Conservation (phyloP, 2,797 vertebrate genomes). For the Lerista edwardsae region DNA sequence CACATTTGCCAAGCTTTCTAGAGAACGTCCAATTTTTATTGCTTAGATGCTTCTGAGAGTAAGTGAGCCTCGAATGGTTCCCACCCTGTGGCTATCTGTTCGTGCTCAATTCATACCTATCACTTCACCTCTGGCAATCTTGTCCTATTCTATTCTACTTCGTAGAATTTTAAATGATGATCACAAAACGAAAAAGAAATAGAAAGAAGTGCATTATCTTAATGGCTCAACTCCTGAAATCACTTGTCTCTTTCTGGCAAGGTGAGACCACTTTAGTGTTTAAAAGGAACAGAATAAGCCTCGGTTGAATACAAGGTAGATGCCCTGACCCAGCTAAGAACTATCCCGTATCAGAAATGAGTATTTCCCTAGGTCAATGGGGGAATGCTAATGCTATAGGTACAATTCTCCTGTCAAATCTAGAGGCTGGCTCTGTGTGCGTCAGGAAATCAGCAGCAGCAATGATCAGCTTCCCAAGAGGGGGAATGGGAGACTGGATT, state of each 20-base stretch:
- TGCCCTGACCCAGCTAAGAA: background rate
- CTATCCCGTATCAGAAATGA: background rate
- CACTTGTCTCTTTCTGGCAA: constrained; percentile 49
- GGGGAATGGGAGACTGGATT: background rate
- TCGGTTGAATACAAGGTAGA: background rate
- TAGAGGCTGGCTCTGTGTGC: background rate
- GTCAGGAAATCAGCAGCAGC: background rate
- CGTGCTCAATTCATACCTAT: constrained; percentile 29
- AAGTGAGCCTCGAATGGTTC: background rate
- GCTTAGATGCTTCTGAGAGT: constrained; percentile 25
- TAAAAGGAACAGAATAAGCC: background rate
- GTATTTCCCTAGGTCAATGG: background rate
- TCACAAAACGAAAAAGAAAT: background rate
- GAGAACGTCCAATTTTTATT: constrained; percentile 31
- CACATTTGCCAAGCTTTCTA: background rate
- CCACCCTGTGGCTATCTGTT: background rate
- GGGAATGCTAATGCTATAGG: background rate
- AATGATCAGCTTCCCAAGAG: background rate
- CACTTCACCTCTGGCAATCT: constrained; percentile 56
- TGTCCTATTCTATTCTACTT: constrained; percentile 55
- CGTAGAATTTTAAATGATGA: constrained; percentile 59
- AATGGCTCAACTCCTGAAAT: constrained; percentile 36
- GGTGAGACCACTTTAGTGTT: background rate
- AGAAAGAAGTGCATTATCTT: constrained; percentile 40
- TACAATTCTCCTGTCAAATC: background rate